Evolutionary conservation across 1,140 invertebrate genomes (phyloP).

Genomic region (Orussus abietinus): DNA sequence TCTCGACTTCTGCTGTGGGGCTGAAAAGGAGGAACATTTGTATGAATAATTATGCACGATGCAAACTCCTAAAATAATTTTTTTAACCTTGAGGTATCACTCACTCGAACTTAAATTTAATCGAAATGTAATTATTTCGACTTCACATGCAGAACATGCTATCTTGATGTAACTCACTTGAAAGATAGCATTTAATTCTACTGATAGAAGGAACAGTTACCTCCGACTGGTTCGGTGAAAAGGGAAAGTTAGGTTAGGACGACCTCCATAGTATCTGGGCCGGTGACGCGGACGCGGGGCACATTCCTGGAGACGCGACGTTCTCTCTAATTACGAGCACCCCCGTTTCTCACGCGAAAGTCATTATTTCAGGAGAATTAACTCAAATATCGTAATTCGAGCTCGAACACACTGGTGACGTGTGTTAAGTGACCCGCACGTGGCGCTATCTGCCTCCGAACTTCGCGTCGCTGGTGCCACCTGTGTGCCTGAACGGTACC

Average conservation of each 20-base stretch:
- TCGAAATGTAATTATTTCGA: neutral
- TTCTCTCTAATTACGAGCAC: conserved; percentile 1
- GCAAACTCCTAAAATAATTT: neutral
- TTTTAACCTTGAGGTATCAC: neutral
- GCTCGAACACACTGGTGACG: conserved; percentile 20
- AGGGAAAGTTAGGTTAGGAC: conserved; percentile 23
- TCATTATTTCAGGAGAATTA: conserved; percentile 8
- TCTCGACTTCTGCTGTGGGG: no score
- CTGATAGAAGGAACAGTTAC: conserved; percentile 17
- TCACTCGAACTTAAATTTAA: neutral
- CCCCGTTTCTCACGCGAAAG: neutral
- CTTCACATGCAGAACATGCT: conserved; percentile 4
- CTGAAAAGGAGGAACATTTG: conserved; percentile 13
- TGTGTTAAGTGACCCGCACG: conserved; percentile 17
- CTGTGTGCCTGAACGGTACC: no score
- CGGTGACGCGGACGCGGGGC: neutral
- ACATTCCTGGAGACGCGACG: neutral
- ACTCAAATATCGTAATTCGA: conserved; percentile 10
- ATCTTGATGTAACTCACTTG: neutral
- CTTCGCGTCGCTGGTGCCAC: neutral
- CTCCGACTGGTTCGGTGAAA: conserved; percentile 13
- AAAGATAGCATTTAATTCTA: neutral
- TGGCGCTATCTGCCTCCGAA: conserved; percentile 10
- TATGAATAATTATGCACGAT: neutral
- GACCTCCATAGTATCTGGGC: conserved; percentile 15